Conservation (phyloP, 2,797 vertebrate genomes). For the Poeciliopsis presidionis region DNA sequence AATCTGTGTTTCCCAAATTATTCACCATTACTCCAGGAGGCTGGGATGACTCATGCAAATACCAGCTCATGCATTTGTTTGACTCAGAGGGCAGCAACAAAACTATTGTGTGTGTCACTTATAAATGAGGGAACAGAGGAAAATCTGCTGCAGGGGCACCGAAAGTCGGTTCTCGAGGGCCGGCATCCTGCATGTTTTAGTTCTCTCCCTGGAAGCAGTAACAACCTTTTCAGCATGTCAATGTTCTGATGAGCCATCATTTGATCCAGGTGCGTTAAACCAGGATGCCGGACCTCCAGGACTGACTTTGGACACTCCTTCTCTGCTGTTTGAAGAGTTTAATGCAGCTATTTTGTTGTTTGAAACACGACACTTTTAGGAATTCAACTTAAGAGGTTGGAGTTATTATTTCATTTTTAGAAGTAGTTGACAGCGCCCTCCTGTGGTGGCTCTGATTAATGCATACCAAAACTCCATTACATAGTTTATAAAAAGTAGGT, state of each 20-base stretch:
- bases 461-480: constrained; percentile 15
- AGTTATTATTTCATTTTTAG: constrained; percentile 17
- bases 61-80: constrained; percentile 30
- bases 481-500: background rate
- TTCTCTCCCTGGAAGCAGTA: no score
- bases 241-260: no score
- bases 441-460: constrained; percentile 56
- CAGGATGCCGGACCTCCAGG: no score
- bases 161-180: no score
- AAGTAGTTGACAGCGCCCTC: constrained; percentile 71
- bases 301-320: no score
- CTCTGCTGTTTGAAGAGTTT: constrained; percentile 9
- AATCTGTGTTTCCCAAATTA: constrained; percentile 32
- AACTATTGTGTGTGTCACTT: constrained; percentile 12
- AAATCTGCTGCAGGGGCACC: constrained; percentile 1
- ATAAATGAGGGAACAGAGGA: constrained; percentile 11
- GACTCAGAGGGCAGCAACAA: constrained; percentile 29
- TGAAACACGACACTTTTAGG: constrained; percentile 1
- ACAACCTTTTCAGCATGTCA: no score
- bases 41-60: constrained; percentile 52
- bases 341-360: constrained; percentile 8
- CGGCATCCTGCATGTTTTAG: no score
- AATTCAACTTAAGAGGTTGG: constrained; percentile 16
- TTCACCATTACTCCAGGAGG: constrained; percentile 36
- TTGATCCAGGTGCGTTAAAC: no score